Base-by-base conservation (phyloP, 2,113 vertebrate species). In the Arizona elegans region DNA sequence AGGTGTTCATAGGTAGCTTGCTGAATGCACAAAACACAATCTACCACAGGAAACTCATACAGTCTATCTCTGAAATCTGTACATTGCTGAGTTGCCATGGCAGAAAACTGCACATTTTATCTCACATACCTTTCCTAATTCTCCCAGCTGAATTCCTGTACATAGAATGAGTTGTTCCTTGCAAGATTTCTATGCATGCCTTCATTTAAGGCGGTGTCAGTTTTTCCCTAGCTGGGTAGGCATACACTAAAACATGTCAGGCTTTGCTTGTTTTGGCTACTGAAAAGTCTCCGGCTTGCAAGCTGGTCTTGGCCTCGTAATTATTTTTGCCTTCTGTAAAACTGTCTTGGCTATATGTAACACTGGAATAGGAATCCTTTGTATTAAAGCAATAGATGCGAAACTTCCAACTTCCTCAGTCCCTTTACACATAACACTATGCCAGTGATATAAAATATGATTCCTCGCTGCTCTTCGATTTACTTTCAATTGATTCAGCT, bases 121-220 rank as follows among this genome's bases (percentile, higher is more conserved):
- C 91, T 92, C 90, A n/a, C 62, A 70, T 26, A 43, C 47, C 56
- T 65, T 91, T 38, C 94, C 33, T 56, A 90, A 47, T 17, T 8
- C 17, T 70, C 43, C 92, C 91, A 87, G 0, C 29, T 65, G 70
- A 93, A 21, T 92, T 19, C 88, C 55, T 75, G 29, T 90, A 52
- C 8, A 89, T 94, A 24, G 91, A 95, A 93, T 93, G 58, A 58
- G 8, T 87, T 93, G 26, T 26, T 33, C 65, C 59, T 92, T n/a
- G 47, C 19, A 92, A 58, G 58, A 88, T 0, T 47, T 50, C 24
- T 90, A 88, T 89, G 81, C 10, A 0, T 70, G 26, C 13, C 88
- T 24, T 23, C 92, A 85, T 0, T 1, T 38, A 43, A 52, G 43
- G 92, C 50, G 62, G 7, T 38, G 50, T 91, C 26, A 5, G 21